Evolutionary conservation across 2,113 vertebrate species (phyloP).

Genomic region (Gambusia holbrooki): DNA sequence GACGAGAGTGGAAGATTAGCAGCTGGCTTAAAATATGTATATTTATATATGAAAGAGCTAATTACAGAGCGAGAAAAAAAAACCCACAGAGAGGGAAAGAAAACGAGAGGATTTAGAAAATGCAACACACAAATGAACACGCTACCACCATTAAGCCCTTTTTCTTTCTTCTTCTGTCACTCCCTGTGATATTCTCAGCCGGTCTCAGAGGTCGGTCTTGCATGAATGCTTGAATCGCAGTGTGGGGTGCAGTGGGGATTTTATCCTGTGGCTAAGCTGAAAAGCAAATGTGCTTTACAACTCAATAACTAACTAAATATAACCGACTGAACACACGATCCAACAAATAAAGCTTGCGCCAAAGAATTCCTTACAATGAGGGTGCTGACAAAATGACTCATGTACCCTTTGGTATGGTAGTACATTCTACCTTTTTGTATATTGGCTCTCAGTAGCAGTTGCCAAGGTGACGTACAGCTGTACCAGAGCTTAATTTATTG

Average conservation of each 20-base stretch:
- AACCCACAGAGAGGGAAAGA: not conserved
- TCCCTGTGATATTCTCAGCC: slow-evolving; percentile 24
- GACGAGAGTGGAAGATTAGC: too few relatives aligned
- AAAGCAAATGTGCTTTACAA: slow-evolving; percentile 34
- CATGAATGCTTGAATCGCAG: slow-evolving; percentile 11
- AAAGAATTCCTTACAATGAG: slow-evolving; percentile 30
- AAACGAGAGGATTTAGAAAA: not conserved
- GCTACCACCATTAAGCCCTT: not conserved
- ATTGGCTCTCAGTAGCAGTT: slow-evolving; percentile 23
- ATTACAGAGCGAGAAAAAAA: not conserved
- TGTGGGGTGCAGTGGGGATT: slow-evolving; percentile 8
- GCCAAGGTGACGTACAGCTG: slow-evolving; percentile 53
- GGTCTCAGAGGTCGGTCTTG: slow-evolving; percentile 19
- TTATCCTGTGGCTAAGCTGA: slow-evolving; percentile 8
- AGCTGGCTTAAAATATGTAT: not conserved
- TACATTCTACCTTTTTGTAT: slow-evolving; percentile 7
- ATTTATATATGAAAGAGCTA: not conserved
- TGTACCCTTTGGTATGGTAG: not conserved
- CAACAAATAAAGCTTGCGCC: not conserved
- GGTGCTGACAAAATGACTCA: slow-evolving; percentile 23
- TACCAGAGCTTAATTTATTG: slow-evolving; percentile 14
- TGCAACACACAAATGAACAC: slow-evolving; percentile 4
- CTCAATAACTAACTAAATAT: not conserved
- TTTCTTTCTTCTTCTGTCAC: slow-evolving; percentile 8
- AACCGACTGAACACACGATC: not conserved